Percentiles rank a stretch among this genome's conserved stretches.
These are phyloP conservation scores for Laothoe populi DNA, from an alignment of 2,888 invertebrate genomes.

Conservation along the genomic window DNA sequence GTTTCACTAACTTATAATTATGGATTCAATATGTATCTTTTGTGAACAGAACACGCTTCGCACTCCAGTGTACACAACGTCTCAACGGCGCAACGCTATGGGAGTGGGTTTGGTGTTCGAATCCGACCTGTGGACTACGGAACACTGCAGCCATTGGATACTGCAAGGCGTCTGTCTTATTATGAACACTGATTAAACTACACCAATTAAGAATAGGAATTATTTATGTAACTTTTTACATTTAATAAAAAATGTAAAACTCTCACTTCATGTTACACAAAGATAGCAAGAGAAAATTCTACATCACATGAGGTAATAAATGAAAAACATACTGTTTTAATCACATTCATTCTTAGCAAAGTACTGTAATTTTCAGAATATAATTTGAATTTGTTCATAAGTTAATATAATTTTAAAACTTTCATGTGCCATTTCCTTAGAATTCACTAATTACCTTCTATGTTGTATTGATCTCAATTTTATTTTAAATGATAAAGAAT, in stretches of 20 bases:
- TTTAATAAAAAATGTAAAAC: too few relatives aligned
- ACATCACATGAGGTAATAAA: too few relatives aligned
- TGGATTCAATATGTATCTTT: neutral
- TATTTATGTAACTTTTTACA: too few relatives aligned
- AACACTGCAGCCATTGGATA: slow-evolving; percentile 95
- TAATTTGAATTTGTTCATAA: neutral
- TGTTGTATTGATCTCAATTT: neutral
- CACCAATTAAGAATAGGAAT: neutral
- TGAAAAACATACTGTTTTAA: too few relatives aligned
- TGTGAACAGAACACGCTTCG: slow-evolving; percentile 90
- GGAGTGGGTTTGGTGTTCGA: slow-evolving; percentile 96
- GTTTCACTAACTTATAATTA: neutral
- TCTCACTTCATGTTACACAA: too few relatives aligned
- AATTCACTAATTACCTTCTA: neutral
- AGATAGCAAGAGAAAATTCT: too few relatives aligned
- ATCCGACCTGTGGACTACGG: slow-evolving; percentile 92
- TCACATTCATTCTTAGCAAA: neutral
- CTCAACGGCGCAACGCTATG: slow-evolving; percentile 94
- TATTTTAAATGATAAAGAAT: neutral
- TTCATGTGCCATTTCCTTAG: neutral
- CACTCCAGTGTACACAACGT: slow-evolving; percentile 96
- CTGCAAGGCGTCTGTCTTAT: slow-evolving; percentile 95
- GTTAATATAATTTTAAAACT: neutral
- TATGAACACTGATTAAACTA: slow-evolving; percentile 90
- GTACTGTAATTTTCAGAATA: too few relatives aligned